A percentile compares a stretch with the other conserved stretches of the same genome.
Conservation (phyloP, 2,888 invertebrate species). For the Timema podura region DNA sequence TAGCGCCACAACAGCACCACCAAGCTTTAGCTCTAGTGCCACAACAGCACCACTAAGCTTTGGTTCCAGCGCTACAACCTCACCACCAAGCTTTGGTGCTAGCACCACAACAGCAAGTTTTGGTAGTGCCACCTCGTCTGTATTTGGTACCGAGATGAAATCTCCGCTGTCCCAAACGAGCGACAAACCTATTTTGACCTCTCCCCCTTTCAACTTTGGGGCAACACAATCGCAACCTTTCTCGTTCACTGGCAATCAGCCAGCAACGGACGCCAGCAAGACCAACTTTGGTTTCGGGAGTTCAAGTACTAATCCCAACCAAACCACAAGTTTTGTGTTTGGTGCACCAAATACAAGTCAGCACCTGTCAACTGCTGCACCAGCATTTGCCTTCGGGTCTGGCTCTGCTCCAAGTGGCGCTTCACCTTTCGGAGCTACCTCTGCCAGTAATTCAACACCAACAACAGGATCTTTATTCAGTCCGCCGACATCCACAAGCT, state of each 20-base stretch:
- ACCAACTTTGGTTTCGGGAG: constrained; percentile 18
- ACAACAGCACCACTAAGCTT: not conserved
- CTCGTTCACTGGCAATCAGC: constrained; percentile 16
- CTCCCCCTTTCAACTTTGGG: constrained; percentile 15
- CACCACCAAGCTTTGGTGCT: not conserved
- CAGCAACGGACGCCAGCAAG: not conserved
- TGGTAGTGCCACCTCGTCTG: constrained; percentile 11
- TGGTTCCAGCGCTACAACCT: not conserved
- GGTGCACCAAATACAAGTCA: not conserved
- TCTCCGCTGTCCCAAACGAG: constrained; percentile 1
- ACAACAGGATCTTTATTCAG: not conserved
- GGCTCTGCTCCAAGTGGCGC: constrained; percentile 4
- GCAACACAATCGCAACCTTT: constrained; percentile 13
- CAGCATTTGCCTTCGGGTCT: constrained; percentile 22
- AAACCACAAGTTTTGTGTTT: constrained; percentile 16
- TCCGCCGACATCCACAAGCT: not conserved
- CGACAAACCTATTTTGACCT: constrained; percentile 5
- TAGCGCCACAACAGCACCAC: not conserved
- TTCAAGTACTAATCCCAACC: not conserved
- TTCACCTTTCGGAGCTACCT: constrained; percentile 1
- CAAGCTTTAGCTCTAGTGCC: not conserved
- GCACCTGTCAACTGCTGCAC: not conserved
- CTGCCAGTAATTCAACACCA: constrained; percentile 2
- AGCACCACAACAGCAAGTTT: constrained; percentile 13
- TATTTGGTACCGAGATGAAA: constrained; percentile 15